Base-by-base conservation (phyloP, 2,797 vertebrate species). In the Varecia variegata region DNA sequence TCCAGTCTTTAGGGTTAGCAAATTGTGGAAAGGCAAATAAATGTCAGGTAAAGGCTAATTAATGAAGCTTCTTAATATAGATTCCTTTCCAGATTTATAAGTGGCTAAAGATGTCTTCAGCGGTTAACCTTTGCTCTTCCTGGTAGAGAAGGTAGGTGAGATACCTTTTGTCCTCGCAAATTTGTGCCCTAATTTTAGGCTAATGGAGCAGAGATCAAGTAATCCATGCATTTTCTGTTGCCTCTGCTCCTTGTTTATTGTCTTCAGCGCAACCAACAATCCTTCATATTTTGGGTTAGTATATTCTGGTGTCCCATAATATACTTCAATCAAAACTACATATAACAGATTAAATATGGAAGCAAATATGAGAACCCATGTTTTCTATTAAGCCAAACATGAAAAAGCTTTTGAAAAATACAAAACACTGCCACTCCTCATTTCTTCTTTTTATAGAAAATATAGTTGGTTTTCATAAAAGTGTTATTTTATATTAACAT, bases 331-430 rank as follows among this genome's bases (percentile, higher is more conserved):
- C 25, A 62, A 88, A 95, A 62, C 18, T 50, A n/a, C 17, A 21
- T 83, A 77, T 54, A 58, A 43, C 40, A 90, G 52, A 93, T 40
- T 87, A 83, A 90, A 82, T 68, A 67, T 12, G 60, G 60, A 83
- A 70, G 45, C 70, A 79, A 54, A 71, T 88, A 56, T 18, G 13
- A 71, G 32, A 87, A 87, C 47, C 17, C 30, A 90, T 15, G 15
- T 90, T 83, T 95, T 84, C 50, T 84, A 10, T 85, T 91, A 92
- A 94, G n/a, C 38, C 40, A 85, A 30, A 35, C 18, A 52, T 74
- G 65, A 74, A 84, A 84, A 89, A 93, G 13, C 35, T 10, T 80
- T 93, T 87, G 40, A 43, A 70, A 88, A 88, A 67, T 45, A 73
- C 14, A 70, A 32, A 93, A 90, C 50, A 82, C 0, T 68, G 27